These are phyloP conservation scores for Myrmecophaga tridactyla DNA, from an alignment of 2,113 vertebrate genomes.

Conservation along the genomic window DNA sequence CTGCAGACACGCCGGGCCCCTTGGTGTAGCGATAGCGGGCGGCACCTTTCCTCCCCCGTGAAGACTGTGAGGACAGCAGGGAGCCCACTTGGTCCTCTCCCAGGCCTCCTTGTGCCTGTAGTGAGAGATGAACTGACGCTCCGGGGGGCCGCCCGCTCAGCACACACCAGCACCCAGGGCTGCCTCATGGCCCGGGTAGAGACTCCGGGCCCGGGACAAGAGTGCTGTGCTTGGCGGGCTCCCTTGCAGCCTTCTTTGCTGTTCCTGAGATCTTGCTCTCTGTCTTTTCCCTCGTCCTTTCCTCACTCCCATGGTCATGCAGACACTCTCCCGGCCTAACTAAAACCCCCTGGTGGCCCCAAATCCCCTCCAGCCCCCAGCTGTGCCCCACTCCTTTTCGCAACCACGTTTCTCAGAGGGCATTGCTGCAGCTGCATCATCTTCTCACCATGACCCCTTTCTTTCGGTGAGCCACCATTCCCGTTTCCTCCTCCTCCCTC, in stretches of 20 bases:
- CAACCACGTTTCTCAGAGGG: not conserved
- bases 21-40: not conserved
- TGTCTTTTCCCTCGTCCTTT: not conserved
- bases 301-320: too few species aligned
- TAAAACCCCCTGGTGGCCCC: not conserved
- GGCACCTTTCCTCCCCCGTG: not conserved
- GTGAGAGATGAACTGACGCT: accelerated
- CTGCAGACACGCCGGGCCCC: not conserved
- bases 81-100: not conserved
- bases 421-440: not conserved
- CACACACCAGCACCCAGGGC: not conserved
- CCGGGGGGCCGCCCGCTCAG: not conserved
- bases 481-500: too few species aligned
- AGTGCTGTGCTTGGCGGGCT: not conserved
- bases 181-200: not conserved
- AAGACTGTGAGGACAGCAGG: not conserved
- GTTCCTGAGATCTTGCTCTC: not conserved
- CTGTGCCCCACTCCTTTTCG: not conserved
- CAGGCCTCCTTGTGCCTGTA: accelerated
- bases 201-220: not conserved
- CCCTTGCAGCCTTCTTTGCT: not conserved
- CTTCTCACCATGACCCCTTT: not conserved
- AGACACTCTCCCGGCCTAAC: accelerated
- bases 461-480: not conserved
- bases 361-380: not conserved